Conservation (phyloP, 2,888 invertebrate genomes). For the Drosophila eohydei region DNA sequence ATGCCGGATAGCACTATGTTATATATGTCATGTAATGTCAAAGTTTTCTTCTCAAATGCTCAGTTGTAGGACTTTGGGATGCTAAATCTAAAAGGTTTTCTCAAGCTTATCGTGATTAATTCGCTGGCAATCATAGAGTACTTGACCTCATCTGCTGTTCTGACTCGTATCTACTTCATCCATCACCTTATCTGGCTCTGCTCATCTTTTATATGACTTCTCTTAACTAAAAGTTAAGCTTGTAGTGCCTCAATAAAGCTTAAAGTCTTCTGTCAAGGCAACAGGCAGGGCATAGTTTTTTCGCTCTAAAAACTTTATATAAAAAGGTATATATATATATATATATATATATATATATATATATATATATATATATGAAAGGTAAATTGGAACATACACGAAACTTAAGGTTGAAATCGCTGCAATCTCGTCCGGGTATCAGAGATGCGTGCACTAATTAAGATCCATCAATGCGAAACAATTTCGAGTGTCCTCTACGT, state of each 20-base stretch:
- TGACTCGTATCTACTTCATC: not conserved
- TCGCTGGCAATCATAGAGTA: not conserved
- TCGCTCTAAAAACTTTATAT: not conserved
- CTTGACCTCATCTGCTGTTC: not conserved
- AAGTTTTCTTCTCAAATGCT: no score
- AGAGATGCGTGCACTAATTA: conserved; percentile 52
- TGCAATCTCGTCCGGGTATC: conserved; percentile 28
- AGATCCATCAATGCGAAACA: conserved; percentile 49
- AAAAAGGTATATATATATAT: not conserved
- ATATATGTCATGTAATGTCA: no score
- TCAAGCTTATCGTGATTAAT: not conserved
- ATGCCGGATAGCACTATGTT: no score
- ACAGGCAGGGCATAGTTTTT: not conserved
- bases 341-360: not conserved
- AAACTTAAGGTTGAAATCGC: conserved; percentile 13
- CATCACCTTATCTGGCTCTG: not conserved
- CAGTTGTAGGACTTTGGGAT: no score
- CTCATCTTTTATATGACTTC: not conserved
- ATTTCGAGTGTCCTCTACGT: conserved; percentile 10
- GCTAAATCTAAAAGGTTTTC: no score
- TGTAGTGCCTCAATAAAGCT: not conserved
- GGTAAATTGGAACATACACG: not conserved
- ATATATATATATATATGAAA: not conserved
- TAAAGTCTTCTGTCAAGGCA: not conserved
- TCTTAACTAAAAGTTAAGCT: not conserved